Conservation (phyloP, 64 coral and sea anemone genomes). For the Montipora sp. region DNA sequence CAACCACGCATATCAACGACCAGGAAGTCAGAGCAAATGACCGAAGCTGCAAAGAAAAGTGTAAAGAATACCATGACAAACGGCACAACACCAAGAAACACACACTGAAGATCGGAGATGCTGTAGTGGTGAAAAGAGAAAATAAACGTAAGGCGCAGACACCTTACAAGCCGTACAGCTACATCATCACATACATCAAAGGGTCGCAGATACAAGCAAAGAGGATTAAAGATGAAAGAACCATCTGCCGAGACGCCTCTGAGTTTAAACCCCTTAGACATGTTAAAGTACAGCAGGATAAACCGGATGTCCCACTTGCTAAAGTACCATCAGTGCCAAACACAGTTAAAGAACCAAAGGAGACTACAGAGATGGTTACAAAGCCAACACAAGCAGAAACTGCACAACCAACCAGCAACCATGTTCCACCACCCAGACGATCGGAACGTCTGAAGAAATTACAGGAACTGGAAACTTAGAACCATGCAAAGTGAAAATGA, state of each 20-base stretch:
- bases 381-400: too few species aligned
- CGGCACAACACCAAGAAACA: conserved; percentile 7
- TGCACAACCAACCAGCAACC: too few species aligned
- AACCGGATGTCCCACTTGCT: too few species aligned
- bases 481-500: too few species aligned
- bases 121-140: conserved; percentile 57
- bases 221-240: background rate
- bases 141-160: conserved; percentile 56
- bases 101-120: conserved; percentile 26
- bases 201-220: background rate
- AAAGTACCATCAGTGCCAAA: too few species aligned
- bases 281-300: background rate
- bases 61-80: conserved; percentile 71
- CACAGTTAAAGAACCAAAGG: too few species aligned
- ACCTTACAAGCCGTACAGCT: conserved; percentile 64
- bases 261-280: background rate
- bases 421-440: too few species aligned
- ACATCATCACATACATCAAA: background rate
- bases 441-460: too few species aligned
- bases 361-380: too few species aligned
- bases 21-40: conserved; percentile 11
- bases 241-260: background rate
- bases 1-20: conserved; percentile 8
- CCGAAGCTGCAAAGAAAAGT: background rate
- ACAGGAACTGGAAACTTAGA: too few species aligned